Evolutionary conservation across 1,140 invertebrate genomes (phyloP).

Genomic region (Anoplolepis gracilipes): DNA sequence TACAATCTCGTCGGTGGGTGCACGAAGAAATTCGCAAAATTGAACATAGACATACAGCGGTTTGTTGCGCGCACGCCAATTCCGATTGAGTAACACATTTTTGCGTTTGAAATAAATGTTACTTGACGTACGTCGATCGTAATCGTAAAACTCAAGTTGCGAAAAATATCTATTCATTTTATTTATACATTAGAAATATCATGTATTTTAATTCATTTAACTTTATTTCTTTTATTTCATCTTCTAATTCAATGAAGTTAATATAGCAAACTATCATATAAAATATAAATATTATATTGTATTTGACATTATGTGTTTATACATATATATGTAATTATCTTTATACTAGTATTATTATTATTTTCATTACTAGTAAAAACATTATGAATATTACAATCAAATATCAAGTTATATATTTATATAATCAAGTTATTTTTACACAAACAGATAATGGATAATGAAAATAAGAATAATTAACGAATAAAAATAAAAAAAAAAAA

Average conservation of each 20-base stretch:
- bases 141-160: background rate
- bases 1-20: constrained; percentile 24
- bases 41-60: constrained; percentile 37
- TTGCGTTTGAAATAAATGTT: constrained; percentile 27
- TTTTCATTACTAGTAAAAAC: background rate
- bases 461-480: background rate
- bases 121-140: constrained; percentile 22
- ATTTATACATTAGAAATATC: background rate
- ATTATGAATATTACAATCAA: background rate
- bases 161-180: background rate
- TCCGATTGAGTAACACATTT: constrained; percentile 32
- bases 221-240: background rate
- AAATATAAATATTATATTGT: background rate
- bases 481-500: background rate
- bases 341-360: background rate
- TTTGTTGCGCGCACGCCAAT: constrained; percentile 33
- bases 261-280: background rate
- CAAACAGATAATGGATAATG: background rate
- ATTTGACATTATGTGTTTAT: background rate
- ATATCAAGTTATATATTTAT: background rate
- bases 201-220: background rate
- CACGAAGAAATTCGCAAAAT: constrained; percentile 44
- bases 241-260: background rate
- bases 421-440: background rate
- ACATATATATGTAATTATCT: background rate